Evolutionary conservation across 2,888 invertebrate genomes (phyloP), one percentile per base, ranked within the genome.

Genomic region (Tuberolachnus salignus): DNA sequence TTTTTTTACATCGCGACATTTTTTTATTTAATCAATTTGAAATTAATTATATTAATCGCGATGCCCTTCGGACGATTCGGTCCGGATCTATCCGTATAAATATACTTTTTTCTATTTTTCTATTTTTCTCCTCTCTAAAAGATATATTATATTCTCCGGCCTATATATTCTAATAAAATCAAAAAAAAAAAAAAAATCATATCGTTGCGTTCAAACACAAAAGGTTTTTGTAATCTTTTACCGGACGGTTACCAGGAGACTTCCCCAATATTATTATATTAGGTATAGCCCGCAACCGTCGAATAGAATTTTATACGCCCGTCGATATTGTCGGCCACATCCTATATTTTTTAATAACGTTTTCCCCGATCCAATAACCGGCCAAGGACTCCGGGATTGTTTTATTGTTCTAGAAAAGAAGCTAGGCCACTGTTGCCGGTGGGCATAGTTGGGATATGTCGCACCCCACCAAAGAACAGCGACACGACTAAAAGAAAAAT

Each of bases 321-420:
- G n/a, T 55, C 46, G 9, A 57, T 74, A 61, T 46, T 55, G 57
- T 26, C 59, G 13, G 23, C 8, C 6, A 34, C 34, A 3, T 34
- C 34, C 19, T 64, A 64, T 21, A n/a, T n/a, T n/a, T n/a, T n/a
- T n/a, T n/a, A n/a, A n/a, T n/a, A 59, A 64, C 21, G 8, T 71
- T 70, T n/a, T 16, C 3, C 19, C 57, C 19, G 26, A 16, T 26
- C 26, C 26, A 9, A 66, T 57, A 67, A 51, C 16, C 49, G 16
- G 3, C 46, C 59, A 78, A 78, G 78, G 78, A 49, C 78, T 66
- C 34, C 23, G n/a, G 19, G 11, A 11, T 9, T 44, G 19, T 64
- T 26, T 9, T 13, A 66, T 75, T 75, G 75, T 66, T 66, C 55
- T 46, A 67, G 46, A 74, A 23, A 16, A 59, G 23, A 42, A 21